Base-by-base conservation (phyloP, 2,888 invertebrate species). In the Nematopogon swammerdamellus region DNA sequence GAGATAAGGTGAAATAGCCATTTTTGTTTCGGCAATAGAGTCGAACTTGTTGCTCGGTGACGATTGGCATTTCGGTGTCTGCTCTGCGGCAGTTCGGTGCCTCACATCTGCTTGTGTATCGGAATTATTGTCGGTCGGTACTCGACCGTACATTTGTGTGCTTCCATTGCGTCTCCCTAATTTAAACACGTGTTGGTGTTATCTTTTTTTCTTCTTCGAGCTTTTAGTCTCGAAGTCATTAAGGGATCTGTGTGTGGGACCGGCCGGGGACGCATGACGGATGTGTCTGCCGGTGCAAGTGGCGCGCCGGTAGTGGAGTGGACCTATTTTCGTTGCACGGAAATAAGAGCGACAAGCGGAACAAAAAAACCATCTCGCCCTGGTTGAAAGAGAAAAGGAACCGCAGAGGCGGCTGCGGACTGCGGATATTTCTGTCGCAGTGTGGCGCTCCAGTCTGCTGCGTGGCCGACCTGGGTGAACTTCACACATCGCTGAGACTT, bases 271-370 rank as follows among this genome's bases (percentile, higher is more conserved):
- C 36, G 36, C 4, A 70, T 71, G 73, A 75, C 64, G 72, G 76
- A 76, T 54, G 52, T 50, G 71, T 62, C 71, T 64, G 70, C 64
- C 70, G 67, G 62, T 73, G 70, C 72, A 73, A 75, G 75, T 74
- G 73, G 74, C 69, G 67, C 74, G 70, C 67, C 66, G 64, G 25
- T 25, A 25, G 36, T 36, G 36, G 36, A 36, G 36, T 36, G 36
- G 64, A 62, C 72, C 77, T 79, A 79, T 79, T 79, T 79, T 77
- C 71, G 79, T 76, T 72, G 71, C 72, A 79, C 79, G 77, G 79
- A 79, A 79, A 76, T 79, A 79, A 76, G 75, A 76, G 71, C 74
- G 70, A 71, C 71, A 77, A 77, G 75, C 77, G 75, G 74, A 76
- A 70, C 76, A 77, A 79, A 79, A 18, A 77, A 72, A 60, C 62